Evolutionary conservation across 2,888 invertebrate genomes (phyloP), one percentile per base, ranked within the genome.

Genomic region (Rosalia funebris): DNA sequence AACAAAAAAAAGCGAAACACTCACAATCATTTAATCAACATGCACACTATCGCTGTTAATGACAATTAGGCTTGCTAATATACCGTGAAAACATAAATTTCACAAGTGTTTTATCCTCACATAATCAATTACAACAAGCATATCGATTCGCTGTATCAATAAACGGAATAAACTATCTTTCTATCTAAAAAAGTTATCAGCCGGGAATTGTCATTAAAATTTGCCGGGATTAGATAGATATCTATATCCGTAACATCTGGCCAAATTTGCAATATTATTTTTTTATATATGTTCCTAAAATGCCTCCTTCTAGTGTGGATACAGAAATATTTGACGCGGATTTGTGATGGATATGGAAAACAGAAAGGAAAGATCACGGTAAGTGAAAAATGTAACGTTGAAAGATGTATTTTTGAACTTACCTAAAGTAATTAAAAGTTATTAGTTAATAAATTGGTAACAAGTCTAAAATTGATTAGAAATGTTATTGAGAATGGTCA

Each of bases 161-260:
- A 41, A 5, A 11, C 32, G 16, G 7, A 42, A 32, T 42, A 42
- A 32, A 42, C 1, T 42, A 42, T 31, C 16, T 39, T 36, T 50
- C 25, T 53, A 31, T 53, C 41, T 42, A 32, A 11, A 42, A 53
- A 39, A 42, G 15, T 53, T 53, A 53, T 53, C 53, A 53, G 32
- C 9, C 32, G 12, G 14, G 14, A 53, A 53, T 53, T 25, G 39
- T 25, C 32, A 53, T 16, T 17, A 53, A 53, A 50, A 53, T 42
- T 42, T 7, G 31, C 41, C 17, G 17, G 53, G 53, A 53, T 53
- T 53, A 53, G 16, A 10, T 32, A 17, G 53, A 53, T 53, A 53
- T 53, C 42, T 53, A 53, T 53, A 53, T 41, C 53, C 42, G 11
- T 31, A 32, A 53, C 53, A 53, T 53, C 41, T 53, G 53, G 53